Conservation (phyloP, 2,888 invertebrate genomes). For the Cordilura impudica region DNA sequence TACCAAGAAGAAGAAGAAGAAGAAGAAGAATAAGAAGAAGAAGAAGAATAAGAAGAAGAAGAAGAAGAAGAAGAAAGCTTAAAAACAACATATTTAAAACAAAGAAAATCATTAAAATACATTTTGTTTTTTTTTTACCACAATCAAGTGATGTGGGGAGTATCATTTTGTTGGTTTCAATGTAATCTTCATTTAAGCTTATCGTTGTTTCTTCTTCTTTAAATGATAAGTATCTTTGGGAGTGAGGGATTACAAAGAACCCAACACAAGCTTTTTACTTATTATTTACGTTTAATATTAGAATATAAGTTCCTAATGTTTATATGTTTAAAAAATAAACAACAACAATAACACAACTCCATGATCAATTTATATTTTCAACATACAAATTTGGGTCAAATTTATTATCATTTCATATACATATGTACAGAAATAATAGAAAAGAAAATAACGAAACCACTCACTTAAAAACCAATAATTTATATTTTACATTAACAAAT, state of each 20-base stretch:
- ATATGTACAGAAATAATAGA: too few relatives aligned
- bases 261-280: background rate
- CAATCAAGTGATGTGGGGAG: too few relatives aligned
- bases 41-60: too few relatives aligned
- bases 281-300: background rate
- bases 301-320: constrained; percentile 13
- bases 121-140: too few relatives aligned
- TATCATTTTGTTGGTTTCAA: too few relatives aligned
- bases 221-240: too few relatives aligned
- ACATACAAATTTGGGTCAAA: constrained; percentile 29
- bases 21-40: too few relatives aligned
- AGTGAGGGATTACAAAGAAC: too few relatives aligned
- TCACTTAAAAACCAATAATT: background rate
- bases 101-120: too few relatives aligned
- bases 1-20: background rate
- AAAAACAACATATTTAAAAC: too few relatives aligned
- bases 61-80: background rate
- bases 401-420: background rate
- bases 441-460: background rate
- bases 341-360: background rate
- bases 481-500: background rate
- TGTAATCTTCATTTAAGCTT: background rate
- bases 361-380: constrained; percentile 8
- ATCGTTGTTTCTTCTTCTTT: background rate
- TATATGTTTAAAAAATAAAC: background rate